Percentiles rank a stretch among this genome's conserved stretches.
phyloP scores from a whole-genome alignment of 2,113 vertebrate species.

The Menura novaehollandiae region DNA sequence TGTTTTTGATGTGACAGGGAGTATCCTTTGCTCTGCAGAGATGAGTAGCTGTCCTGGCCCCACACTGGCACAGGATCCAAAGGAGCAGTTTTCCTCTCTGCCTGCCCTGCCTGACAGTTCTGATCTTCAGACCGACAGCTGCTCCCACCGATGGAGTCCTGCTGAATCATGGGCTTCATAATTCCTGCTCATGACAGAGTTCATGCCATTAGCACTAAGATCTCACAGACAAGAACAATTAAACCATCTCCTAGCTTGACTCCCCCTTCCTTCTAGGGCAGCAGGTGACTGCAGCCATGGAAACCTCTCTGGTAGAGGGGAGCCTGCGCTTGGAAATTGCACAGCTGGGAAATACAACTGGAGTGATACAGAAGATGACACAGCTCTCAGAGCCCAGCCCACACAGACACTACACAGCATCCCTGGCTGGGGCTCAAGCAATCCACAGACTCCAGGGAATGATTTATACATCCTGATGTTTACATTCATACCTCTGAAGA shows the following conservation, averaged over 20 bases:
- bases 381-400: neutral
- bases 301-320: neutral
- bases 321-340: neutral
- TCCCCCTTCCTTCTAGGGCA: neutral
- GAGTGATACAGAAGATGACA: neutral
- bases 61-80: constrained; percentile 84
- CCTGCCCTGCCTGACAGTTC: constrained; percentile 79
- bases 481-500: neutral
- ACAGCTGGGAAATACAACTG: neutral
- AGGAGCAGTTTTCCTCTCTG: constrained; percentile 81
- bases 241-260: neutral
- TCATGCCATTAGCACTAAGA: neutral
- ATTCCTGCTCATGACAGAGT: constrained; percentile 73
- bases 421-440: neutral
- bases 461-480: neutral
- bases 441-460: neutral
- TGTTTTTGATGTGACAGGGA: constrained; percentile 86
- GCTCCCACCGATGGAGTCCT: constrained; percentile 81
- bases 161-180: constrained; percentile 89
- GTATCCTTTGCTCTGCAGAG: constrained; percentile 83
- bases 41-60: constrained; percentile 86
- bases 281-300: neutral
- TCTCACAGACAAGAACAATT: neutral
- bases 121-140: constrained; percentile 85
- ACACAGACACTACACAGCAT: neutral